phyloP scores from a whole-genome alignment of 2,888 invertebrate genomes.

The Catocala fraxini region DNA sequence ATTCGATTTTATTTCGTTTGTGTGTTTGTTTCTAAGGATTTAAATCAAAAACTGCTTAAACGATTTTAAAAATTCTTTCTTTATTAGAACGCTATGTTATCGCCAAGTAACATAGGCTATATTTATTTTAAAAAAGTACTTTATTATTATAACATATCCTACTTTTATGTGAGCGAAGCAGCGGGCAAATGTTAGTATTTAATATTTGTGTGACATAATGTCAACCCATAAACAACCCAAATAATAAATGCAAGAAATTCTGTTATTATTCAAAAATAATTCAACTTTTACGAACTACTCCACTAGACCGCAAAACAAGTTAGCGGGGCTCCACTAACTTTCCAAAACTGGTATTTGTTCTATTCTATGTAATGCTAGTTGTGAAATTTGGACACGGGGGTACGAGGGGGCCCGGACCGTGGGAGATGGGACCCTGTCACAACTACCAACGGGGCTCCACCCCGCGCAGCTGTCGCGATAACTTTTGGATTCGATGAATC shows the following conservation, averaged over 20 bases:
- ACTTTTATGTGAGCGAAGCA: too few species aligned
- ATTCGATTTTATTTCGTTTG: too few species aligned
- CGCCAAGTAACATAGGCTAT: too few species aligned
- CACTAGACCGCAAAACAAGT: conserved; percentile 24
- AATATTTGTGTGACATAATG: not conserved
- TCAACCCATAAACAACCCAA: not conserved
- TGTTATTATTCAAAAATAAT: conserved; percentile 15
- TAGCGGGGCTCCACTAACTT: conserved; percentile 29
- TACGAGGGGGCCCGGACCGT: conserved; percentile 68
- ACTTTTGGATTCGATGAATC: conserved; percentile 73
- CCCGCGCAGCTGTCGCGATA: conserved; percentile 80
- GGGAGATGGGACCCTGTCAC: conserved; percentile 75
- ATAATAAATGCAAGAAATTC: not conserved
- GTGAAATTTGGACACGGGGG: conserved; percentile 52
- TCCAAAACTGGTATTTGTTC: conserved; percentile 54
- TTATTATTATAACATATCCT: too few species aligned
- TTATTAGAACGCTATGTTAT: too few species aligned
- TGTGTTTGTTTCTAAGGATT: too few species aligned
- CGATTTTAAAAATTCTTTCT: too few species aligned
- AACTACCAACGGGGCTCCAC: conserved; percentile 58
- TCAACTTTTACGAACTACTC: conserved; percentile 21
- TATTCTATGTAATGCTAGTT: conserved; percentile 51
- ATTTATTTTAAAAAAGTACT: too few species aligned
- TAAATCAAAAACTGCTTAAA: too few species aligned
- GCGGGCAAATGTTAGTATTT: too few species aligned